phyloP scores from a whole-genome alignment of 2,888 invertebrate genomes.

The Euspilapteryx auroguttella region DNA sequence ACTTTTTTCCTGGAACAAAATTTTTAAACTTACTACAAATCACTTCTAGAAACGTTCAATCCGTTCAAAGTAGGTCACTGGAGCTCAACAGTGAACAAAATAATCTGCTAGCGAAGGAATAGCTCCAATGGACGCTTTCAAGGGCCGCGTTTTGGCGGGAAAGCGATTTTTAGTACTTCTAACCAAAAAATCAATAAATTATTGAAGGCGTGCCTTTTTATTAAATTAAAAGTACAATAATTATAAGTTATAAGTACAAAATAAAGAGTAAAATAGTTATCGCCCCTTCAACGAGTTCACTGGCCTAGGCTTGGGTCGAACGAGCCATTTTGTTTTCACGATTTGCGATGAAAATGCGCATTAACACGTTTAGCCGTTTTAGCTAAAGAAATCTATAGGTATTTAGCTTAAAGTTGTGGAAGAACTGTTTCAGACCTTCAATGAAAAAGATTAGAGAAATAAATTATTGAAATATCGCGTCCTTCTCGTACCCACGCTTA shows the following conservation, averaged over 20 bases:
- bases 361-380: conserved; percentile 43
- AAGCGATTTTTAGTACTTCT: conserved; percentile 26
- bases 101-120: conserved; percentile 4
- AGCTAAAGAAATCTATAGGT: conserved; percentile 41
- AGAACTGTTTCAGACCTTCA: conserved; percentile 43
- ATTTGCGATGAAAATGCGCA: conserved; percentile 57
- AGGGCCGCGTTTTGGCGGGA: conserved; percentile 59
- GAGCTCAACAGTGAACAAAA: background rate
- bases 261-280: conserved; percentile 23
- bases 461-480: conserved; percentile 53
- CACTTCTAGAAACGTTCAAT: too few relatives aligned
- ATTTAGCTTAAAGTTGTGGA: conserved; percentile 46
- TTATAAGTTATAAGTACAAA: conserved; percentile 7
- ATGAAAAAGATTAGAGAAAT: conserved; percentile 57
- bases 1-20: conserved; percentile 35
- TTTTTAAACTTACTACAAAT: conserved; percentile 8
- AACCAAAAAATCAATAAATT: conserved; percentile 10
- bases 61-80: too few relatives aligned
- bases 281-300: conserved; percentile 54
- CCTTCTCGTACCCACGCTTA: conserved; percentile 48
- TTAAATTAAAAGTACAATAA: too few relatives aligned
- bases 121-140: conserved; percentile 18
- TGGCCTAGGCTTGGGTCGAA: conserved; percentile 55
- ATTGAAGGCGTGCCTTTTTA: too few relatives aligned
- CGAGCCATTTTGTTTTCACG: conserved; percentile 63